A percentile compares a stretch with the other conserved stretches of the same genome.
These are phyloP conservation scores for Antennarius maculatus DNA, from an alignment of 2,797 vertebrate genomes.

Conservation along the genomic window DNA sequence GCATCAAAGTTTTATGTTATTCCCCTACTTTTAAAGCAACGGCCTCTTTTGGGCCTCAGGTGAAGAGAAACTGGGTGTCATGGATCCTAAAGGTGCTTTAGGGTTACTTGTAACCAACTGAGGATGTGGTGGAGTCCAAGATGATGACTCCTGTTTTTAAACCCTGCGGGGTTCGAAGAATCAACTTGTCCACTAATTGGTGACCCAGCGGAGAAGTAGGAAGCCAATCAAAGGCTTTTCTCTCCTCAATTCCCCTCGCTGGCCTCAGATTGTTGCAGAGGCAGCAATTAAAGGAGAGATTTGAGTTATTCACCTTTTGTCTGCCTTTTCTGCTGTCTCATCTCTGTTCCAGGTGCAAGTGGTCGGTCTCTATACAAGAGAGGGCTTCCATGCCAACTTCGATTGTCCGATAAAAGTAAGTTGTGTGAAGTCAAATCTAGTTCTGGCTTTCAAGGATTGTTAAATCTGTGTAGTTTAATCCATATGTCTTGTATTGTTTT, in stretches of 20 bases:
- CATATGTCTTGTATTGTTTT: slow-evolving; percentile 19
- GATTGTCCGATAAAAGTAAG: slow-evolving; percentile 99
- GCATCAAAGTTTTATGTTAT: slow-evolving; percentile 54
- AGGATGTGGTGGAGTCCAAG: slow-evolving; percentile 61
- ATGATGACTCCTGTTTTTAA: slow-evolving; percentile 72
- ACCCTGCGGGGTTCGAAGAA: slow-evolving; percentile 74
- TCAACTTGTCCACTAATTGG: slow-evolving; percentile 84
- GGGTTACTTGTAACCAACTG: slow-evolving; percentile 62
- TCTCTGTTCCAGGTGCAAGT: slow-evolving; percentile 90
- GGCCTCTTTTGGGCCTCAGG: slow-evolving; percentile 16
- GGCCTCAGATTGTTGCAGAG: slow-evolving; percentile 73
- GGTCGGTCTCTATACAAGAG: slow-evolving; percentile 94
- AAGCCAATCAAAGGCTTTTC: slow-evolving; percentile 74
- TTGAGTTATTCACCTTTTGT: slow-evolving; percentile 68
- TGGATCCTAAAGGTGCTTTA: slow-evolving; percentile 66
- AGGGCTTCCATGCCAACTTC: slow-evolving; percentile 96
- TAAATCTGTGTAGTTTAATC: neutral
- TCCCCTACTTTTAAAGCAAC: slow-evolving; percentile 32
- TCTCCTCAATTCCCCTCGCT: slow-evolving; percentile 56
- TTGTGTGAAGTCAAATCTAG: neutral
- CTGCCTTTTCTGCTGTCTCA: slow-evolving; percentile 40
- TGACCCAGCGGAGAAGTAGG: slow-evolving; percentile 72
- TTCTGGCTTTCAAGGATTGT: neutral
- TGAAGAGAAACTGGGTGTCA: slow-evolving; percentile 42
- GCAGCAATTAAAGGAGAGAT: slow-evolving; percentile 76